Evolutionary conservation across 2,888 invertebrate genomes (phyloP), one percentile per base, ranked within the genome.

Genomic region (Diplazon laetatorius): DNA sequence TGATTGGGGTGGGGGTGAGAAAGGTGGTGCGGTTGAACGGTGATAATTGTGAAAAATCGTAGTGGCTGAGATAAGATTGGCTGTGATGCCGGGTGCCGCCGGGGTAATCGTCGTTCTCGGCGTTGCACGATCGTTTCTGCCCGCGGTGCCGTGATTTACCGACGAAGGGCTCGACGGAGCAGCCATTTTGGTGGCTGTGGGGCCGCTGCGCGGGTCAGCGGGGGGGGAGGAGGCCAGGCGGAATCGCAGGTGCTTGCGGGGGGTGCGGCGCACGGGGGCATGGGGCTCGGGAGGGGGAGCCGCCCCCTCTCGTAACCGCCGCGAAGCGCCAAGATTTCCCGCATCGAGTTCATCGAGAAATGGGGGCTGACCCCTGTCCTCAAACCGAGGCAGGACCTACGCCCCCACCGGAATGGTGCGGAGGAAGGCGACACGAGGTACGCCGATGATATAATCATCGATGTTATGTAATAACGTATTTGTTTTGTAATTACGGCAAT

Each of bases 331-430:
- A 96, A 95, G 96, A 97, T 97, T 97, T 97, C 97, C 95, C 97
- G 97, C 94, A 96, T 97, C 95, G 97, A 97, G 95, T 96, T 97
- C 94, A 95, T 97, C 94, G 97, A 97, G 94, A 96, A 97, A 97
- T 97, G 97, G 97, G 97, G 97, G 96, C 96, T 97, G 94, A 97
- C 97, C 95, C 97, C 97, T 95, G 97, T 97, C 95, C 96, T 97
- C 95, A 95, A 96, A 94, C 97, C 97, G 95, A 96, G 97, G 95
- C 96, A 96, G 95, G 96, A 97, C 94, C 95, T 95, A 92, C 92
- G 93, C 93, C 95, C 96, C 96, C 95, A 95, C 92, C 91, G 92
- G 92, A 93, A 93, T 93, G 93, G 93, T 92, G 93, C 93, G 92
- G 94, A 94, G 92, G 94, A 95, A 92, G 94, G 93, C 91, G 94